These are phyloP conservation scores for Calliopum simillimum DNA, from an alignment of 2,888 invertebrate genomes.

Conservation along the genomic window DNA sequence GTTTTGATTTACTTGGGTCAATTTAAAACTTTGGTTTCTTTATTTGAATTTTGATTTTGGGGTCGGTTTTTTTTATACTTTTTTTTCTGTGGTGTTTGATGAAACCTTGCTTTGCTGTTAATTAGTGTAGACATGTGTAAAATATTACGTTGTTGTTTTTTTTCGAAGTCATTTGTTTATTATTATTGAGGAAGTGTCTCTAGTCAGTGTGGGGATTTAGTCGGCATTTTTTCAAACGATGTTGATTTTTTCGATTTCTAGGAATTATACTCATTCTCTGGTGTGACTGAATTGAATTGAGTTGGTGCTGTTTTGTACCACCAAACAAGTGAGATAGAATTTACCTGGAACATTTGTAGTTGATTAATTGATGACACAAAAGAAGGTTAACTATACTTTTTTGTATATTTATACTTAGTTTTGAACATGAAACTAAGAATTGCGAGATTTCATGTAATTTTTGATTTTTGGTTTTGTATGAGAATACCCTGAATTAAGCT, in stretches of 20 bases:
- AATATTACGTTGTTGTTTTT: constrained; percentile 43
- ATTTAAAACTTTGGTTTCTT: constrained; percentile 15
- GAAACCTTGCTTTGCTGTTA: constrained; percentile 48
- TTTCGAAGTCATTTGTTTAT: neutral
- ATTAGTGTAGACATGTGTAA: constrained; percentile 61
- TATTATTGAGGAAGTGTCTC: constrained; percentile 54
- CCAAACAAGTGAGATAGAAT: constrained; percentile 6
- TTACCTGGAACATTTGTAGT: constrained; percentile 14
- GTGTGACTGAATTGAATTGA: too few species aligned
- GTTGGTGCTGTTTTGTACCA: neutral
- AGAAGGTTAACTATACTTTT: too few species aligned
- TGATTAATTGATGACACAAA: neutral
- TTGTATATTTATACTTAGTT: too few species aligned
- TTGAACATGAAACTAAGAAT: too few species aligned
- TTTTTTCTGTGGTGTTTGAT: constrained; percentile 53
- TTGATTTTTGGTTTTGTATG: too few species aligned
- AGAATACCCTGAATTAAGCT: too few species aligned
- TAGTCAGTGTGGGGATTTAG: constrained; percentile 48
- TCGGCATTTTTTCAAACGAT: constrained; percentile 26
- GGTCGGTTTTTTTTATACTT: constrained; percentile 45
- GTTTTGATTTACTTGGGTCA: too few species aligned
- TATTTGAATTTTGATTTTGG: constrained; percentile 28
- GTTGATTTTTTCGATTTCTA: neutral
- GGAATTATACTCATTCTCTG: neutral
- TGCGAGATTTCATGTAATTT: too few species aligned